A percentile compares a stretch with the other conserved stretches of the same genome.
These are phyloP conservation scores for Monopis laevigella DNA, from an alignment of 2,888 invertebrate species.

Conservation along the genomic window DNA sequence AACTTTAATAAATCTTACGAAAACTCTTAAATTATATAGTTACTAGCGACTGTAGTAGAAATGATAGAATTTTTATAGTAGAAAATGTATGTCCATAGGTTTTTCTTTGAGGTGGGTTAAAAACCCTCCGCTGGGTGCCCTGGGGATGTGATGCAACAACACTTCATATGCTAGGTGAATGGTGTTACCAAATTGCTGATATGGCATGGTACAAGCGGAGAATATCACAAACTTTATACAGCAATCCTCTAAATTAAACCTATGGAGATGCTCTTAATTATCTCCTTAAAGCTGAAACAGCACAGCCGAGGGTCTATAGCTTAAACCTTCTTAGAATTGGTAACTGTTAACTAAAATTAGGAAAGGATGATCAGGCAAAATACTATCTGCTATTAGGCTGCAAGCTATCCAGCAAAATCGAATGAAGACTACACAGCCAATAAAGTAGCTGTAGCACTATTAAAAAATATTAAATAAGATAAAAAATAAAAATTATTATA, in stretches of 20 bases:
- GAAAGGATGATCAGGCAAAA: slow-evolving; percentile 72
- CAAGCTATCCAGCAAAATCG: slow-evolving; percentile 70
- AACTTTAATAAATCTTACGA: too few relatives aligned
- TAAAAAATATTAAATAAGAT: slow-evolving; percentile 33
- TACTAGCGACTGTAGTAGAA: too few relatives aligned
- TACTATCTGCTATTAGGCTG: slow-evolving; percentile 72
- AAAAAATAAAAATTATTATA: too few relatives aligned
- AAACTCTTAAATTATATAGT: too few relatives aligned
- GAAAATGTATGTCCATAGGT: too few relatives aligned
- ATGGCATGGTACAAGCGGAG: slow-evolving; percentile 86
- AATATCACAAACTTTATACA: slow-evolving; percentile 79
- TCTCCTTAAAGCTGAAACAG: slow-evolving; percentile 79
- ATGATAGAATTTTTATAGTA: too few relatives aligned
- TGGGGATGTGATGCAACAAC: slow-evolving; percentile 86
- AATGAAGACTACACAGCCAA: slow-evolving; percentile 73
- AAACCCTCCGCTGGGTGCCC: too few relatives aligned
- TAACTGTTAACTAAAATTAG: slow-evolving; percentile 75
- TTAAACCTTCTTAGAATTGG: slow-evolving; percentile 84
- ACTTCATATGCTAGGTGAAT: slow-evolving; percentile 84
- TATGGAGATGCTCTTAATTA: slow-evolving; percentile 88
- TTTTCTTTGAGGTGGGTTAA: too few relatives aligned
- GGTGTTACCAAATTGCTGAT: slow-evolving; percentile 85
- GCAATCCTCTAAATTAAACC: slow-evolving; percentile 78
- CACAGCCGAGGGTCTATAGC: slow-evolving; percentile 84
- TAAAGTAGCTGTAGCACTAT: slow-evolving; percentile 65